Percentiles rank a stretch among this genome's conserved stretches.
Evolutionary conservation across 2,888 invertebrate species (phyloP).

Genomic region (Lamellibrachia columna): DNA sequence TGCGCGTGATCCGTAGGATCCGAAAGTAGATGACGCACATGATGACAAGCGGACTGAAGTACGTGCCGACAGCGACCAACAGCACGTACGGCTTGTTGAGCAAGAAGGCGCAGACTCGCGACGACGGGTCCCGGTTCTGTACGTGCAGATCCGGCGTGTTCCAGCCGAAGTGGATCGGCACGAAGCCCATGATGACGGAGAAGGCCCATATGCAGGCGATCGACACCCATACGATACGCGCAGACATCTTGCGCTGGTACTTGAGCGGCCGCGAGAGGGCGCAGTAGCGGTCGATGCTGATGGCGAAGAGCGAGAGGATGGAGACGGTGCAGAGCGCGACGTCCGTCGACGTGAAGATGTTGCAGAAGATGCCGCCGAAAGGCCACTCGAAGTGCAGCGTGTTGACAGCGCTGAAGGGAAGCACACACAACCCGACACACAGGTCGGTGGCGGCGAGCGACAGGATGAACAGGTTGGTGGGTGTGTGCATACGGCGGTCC

Average conservation of each 20-base stretch:
- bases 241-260: conserved; percentile 37
- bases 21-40: conserved; percentile 42
- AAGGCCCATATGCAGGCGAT: conserved; percentile 41
- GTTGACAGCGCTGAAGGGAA: conserved; percentile 41
- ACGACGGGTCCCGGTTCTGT: conserved; percentile 37
- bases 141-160: conserved; percentile 37
- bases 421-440: conserved; percentile 39
- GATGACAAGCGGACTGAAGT: conserved; percentile 41
- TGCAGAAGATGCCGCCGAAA: conserved; percentile 41
- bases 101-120: conserved; percentile 36
- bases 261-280: conserved; percentile 40
- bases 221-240: conserved; percentile 32
- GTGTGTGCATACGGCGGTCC: conserved; percentile 34
- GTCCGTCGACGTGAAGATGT: conserved; percentile 40
- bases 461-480: conserved; percentile 42
- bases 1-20: conserved; percentile 38
- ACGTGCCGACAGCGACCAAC: conserved; percentile 40
- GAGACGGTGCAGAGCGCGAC: conserved; percentile 46
- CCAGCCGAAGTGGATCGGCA: conserved; percentile 45
- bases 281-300: conserved; percentile 42
- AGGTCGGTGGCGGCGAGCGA: conserved; percentile 41
- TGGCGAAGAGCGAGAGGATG: conserved; percentile 44
- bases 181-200: conserved; percentile 43
- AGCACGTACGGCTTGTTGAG: conserved; percentile 42
- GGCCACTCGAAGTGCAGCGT: conserved; percentile 41